Percentiles rank a stretch among this genome's conserved stretches.
Conservation (phyloP, 2,113 vertebrate species). For the Hylia prasina region DNA sequence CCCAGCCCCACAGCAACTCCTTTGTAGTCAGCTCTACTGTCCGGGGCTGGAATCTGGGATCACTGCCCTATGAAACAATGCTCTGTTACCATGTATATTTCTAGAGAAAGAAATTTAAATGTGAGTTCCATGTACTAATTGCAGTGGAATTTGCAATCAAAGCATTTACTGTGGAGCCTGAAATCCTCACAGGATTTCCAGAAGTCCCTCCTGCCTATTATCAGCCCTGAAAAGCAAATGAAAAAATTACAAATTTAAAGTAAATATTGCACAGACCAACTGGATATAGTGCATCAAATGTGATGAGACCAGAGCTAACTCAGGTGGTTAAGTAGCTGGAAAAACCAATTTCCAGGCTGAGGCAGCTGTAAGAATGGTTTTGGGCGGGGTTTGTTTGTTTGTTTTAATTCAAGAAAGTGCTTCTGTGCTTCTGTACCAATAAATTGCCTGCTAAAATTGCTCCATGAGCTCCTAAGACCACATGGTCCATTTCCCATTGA, state of each 20-base stretch:
- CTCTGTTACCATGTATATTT: neutral
- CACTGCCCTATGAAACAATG: neutral
- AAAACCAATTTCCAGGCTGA: neutral
- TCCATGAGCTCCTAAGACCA: neutral
- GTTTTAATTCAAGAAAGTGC: neutral
- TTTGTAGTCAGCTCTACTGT: neutral
- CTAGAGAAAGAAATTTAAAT: neutral
- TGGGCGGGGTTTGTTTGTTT: neutral
- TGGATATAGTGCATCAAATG: neutral
- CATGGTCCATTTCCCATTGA: neutral
- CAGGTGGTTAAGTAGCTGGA: neutral
- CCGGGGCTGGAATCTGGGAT: neutral
- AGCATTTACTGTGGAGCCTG: constrained; percentile 76
- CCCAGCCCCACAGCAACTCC: neutral
- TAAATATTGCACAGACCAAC: neutral
- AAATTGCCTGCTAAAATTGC: neutral
- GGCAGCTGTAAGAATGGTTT: neutral
- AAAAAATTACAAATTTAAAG: neutral
- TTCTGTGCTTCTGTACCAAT: neutral
- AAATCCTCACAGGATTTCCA: constrained; percentile 77
- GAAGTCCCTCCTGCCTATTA: constrained; percentile 66
- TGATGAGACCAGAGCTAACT: neutral
- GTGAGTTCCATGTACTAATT: constrained; percentile 59
- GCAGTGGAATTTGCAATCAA: constrained; percentile 77
- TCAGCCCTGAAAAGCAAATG: constrained; percentile 71